These are phyloP conservation scores for Tetranychus piercei DNA, from an alignment of 2,888 invertebrate species.

Conservation along the genomic window DNA sequence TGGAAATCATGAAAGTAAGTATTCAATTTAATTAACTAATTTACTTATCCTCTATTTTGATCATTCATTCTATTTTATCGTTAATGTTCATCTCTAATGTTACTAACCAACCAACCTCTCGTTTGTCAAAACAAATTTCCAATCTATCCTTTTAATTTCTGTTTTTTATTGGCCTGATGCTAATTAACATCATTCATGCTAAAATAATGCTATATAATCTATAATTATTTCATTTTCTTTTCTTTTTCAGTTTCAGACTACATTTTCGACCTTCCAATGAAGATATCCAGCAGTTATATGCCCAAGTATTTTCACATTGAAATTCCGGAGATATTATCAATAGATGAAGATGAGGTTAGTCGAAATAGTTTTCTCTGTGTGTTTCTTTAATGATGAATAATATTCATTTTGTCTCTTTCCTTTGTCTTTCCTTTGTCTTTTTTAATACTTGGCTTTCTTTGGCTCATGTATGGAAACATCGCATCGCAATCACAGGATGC, in stretches of 20 bases:
- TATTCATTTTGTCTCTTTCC: neutral
- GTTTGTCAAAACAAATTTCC: too few species aligned
- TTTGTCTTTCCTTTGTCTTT: neutral
- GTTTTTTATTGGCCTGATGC: neutral
- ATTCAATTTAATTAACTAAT: neutral
- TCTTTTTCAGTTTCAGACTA: constrained; percentile 4
- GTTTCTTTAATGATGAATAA: neutral
- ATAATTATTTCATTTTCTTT: neutral
- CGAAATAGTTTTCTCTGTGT: neutral
- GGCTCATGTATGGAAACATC: neutral
- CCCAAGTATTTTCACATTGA: constrained; percentile 2
- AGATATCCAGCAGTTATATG: neutral
- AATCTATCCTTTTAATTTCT: too few species aligned
- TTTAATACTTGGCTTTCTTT: neutral
- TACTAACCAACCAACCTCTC: too few species aligned
- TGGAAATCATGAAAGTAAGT: neutral
- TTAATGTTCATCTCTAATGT: too few species aligned
- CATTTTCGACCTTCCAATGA: constrained; percentile 14
- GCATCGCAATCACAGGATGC: neutral
- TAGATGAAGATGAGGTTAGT: neutral
- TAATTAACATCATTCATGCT: neutral
- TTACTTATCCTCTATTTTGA: too few species aligned
- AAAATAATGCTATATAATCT: neutral
- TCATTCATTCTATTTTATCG: too few species aligned
- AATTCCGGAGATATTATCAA: neutral